phyloP scores from a whole-genome alignment of 2,797 vertebrate species.

The Linurgus olivaceus region DNA sequence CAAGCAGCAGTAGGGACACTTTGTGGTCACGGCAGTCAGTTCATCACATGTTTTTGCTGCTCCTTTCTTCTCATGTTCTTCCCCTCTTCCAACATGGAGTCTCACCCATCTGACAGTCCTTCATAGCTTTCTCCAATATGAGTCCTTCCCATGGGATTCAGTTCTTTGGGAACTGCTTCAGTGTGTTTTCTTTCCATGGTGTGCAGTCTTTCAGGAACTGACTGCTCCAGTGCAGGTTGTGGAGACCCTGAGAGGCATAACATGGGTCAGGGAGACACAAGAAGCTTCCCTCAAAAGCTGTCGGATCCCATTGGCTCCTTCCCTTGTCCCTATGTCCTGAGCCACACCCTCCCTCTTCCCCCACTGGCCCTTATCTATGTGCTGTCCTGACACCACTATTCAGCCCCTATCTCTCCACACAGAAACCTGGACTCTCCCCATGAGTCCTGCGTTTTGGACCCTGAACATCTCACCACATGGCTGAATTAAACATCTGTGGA shows the following conservation, averaged over 20 bases:
- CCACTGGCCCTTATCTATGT: background rate
- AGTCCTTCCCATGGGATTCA: background rate
- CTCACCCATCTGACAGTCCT: background rate
- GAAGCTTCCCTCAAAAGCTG: background rate
- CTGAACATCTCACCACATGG: background rate
- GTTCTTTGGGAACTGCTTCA: background rate
- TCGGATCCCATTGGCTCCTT: background rate
- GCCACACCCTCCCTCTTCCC: background rate
- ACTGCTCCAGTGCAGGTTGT: background rate
- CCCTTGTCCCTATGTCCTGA: background rate
- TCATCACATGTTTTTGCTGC: rapidly evolving
- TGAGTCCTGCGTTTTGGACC: background rate
- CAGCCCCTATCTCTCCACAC: background rate
- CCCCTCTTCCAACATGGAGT: background rate
- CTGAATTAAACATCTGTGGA: background rate
- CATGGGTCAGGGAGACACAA: background rate
- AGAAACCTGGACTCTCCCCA: background rate
- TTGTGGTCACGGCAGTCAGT: background rate
- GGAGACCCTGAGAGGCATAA: background rate
- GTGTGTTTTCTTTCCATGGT: background rate
- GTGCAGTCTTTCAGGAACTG: background rate
- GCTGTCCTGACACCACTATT: background rate
- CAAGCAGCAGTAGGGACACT: background rate
- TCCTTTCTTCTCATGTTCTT: background rate
- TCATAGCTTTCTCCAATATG: rapidly evolving